Evolutionary conservation across 2,888 invertebrate species (phyloP), one percentile per base, ranked within the genome.

Genomic region (Lapara coniferarum): DNA sequence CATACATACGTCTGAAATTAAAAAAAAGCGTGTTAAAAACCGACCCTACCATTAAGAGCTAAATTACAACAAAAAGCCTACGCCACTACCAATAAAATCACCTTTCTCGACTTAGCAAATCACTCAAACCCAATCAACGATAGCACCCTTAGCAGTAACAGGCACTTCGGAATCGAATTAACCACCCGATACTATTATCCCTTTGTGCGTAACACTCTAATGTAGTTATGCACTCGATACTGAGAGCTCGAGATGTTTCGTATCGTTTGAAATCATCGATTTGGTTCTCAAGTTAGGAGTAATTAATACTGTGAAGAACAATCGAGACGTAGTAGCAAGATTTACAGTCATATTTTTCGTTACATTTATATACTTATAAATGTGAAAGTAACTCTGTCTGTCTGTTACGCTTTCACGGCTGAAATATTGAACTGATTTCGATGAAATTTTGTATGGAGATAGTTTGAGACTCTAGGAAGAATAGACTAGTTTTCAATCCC

Each of bases 141-240:
- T 2, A 56, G 49, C 56, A 70, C 49, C 49, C 49, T 19, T 51
- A 67, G 57, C 69, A 51, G 70, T 77, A 71, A 73, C 67, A 74
- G 72, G 72, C 71, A 73, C 74, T 77, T 69, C 49, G n/a, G 75
- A 78, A 83, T 80, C 78, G 76, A 81, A 85, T 85, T 85, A 85
- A 78, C 74, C 73, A 81, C 86, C 85, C 74, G 69, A 72, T 53
- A 44, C 70, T 74, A 70, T 66, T 77, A 66, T 71, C 71, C 70
- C 68, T 72, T 71, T 52, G 72, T 69, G 19, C 51, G 19, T 10
- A 16, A 59, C 44, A 67, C 80, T 80, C 80, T 85, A 82, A 80
- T 76, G 76, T 77, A 73, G 79, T 85, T 85, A 84, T 71, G 71
- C 71, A 71, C 84, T 83, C 80, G 78, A 81, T 81, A 74, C 71